These are phyloP conservation scores for Cryptotis parvus DNA, from an alignment of 2,113 vertebrate species.

Conservation along the genomic window DNA sequence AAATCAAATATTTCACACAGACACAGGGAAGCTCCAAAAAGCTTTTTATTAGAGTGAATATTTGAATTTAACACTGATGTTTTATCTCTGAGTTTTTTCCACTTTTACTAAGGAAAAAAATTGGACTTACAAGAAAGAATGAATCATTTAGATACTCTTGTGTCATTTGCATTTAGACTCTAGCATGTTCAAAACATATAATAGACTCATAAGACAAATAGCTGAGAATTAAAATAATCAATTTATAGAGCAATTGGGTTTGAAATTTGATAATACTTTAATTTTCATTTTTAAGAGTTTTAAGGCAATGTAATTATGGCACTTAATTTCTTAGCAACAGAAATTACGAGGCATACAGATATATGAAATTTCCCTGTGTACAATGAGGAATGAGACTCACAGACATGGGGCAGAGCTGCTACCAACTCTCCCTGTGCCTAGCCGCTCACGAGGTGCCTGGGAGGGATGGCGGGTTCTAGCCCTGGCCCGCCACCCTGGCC, in stretches of 20 bases:
- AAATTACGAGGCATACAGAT: background rate
- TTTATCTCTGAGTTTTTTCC: background rate
- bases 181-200: background rate
- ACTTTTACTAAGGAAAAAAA: background rate
- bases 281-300: background rate
- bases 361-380: background rate
- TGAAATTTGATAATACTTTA: background rate
- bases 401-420: no score
- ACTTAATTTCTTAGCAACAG: background rate
- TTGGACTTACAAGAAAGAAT: background rate
- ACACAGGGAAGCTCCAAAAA: background rate
- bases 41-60: background rate
- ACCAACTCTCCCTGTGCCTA: no score
- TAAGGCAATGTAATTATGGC: background rate
- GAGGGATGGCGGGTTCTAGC: no score
- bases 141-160: background rate
- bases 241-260: conserved; percentile 1
- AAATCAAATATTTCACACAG: conserved; percentile 7
- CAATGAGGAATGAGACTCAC: background rate
- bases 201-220: background rate
- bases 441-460: no score
- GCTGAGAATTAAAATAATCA: background rate
- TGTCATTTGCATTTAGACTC: background rate
- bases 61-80: background rate
- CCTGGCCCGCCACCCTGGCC: no score